Evolutionary conservation across 1,140 invertebrate genomes (phyloP).

Genomic region (Achatina immaculata): DNA sequence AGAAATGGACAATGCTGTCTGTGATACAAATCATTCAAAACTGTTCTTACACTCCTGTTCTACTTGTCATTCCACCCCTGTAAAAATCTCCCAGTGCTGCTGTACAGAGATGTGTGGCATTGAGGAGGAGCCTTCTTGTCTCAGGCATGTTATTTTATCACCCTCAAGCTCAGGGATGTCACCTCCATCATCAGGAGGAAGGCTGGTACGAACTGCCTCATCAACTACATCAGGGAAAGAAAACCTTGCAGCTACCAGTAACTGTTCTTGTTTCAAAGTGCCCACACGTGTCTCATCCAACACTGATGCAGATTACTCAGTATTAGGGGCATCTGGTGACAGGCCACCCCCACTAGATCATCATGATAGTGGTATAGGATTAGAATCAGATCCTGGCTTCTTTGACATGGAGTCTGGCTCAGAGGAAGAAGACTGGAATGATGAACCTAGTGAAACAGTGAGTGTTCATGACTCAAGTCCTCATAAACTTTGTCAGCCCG

Average conservation of each 20-base stretch:
- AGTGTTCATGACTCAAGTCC: neutral
- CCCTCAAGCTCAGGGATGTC: conserved; percentile 19
- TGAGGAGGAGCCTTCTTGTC: neutral
- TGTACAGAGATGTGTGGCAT: neutral
- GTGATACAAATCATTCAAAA: neutral
- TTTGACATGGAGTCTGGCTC: conserved; percentile 43
- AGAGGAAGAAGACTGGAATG: conserved; percentile 45
- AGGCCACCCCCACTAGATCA: conserved; percentile 44
- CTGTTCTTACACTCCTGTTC: neutral
- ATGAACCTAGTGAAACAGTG: neutral
- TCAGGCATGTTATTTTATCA: conserved; percentile 6
- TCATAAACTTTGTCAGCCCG: neutral
- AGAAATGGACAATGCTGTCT: conserved; percentile 5
- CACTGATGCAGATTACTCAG: neutral
- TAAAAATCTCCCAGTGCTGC: neutral
- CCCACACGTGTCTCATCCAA: neutral
- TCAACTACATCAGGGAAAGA: neutral
- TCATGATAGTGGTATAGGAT: conserved; percentile 56
- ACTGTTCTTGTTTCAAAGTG: neutral
- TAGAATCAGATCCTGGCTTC: conserved; percentile 46
- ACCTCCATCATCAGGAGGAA: neutral
- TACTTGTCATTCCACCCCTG: conserved; percentile 17
- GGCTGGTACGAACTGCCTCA: neutral
- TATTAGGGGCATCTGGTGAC: neutral
- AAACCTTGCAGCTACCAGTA: neutral